These are phyloP conservation scores for Phylloscopus whistleri DNA, from an alignment of 2,113 vertebrate species.

Conservation along the genomic window DNA sequence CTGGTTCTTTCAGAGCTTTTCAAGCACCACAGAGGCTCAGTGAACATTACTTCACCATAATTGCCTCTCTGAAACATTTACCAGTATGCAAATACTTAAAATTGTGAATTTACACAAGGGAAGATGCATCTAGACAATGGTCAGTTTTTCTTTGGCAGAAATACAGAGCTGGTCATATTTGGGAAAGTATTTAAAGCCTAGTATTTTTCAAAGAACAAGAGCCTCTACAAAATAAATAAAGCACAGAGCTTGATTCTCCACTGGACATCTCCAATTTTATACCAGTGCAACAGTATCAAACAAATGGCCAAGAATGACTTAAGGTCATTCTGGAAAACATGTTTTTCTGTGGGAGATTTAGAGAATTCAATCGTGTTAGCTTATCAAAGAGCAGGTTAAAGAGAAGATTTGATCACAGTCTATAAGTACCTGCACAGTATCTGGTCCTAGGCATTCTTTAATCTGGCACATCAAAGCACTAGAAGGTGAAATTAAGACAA, in stretches of 20 bases:
- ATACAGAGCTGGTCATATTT: neutral
- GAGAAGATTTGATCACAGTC: slow-evolving; percentile 22
- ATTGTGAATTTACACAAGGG: neutral
- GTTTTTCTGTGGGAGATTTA: neutral
- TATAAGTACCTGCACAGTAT: neutral
- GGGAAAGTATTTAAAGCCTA: neutral
- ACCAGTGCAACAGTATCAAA: neutral
- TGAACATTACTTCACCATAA: neutral
- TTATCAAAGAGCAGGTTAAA: slow-evolving; percentile 43
- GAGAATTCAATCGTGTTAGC: slow-evolving; percentile 13
- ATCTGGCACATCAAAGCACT: slow-evolving; percentile 10
- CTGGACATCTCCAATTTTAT: neutral
- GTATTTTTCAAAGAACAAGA: slow-evolving; percentile 11
- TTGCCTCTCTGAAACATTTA: neutral
- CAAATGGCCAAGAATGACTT: neutral
- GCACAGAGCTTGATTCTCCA: neutral
- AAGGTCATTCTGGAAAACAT: neutral
- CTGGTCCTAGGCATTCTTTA: slow-evolving; percentile 12
- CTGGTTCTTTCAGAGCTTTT: neutral
- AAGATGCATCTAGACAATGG: neutral
- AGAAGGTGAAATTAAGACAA: slow-evolving; percentile 18
- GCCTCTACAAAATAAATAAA: neutral
- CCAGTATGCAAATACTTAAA: neutral
- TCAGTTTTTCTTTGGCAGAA: neutral
- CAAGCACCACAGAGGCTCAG: neutral